Percentiles rank a stretch among this genome's conserved stretches.
Evolutionary conservation across 2,797 vertebrate genomes (phyloP).

Genomic region (Enteromius argenteus): DNA sequence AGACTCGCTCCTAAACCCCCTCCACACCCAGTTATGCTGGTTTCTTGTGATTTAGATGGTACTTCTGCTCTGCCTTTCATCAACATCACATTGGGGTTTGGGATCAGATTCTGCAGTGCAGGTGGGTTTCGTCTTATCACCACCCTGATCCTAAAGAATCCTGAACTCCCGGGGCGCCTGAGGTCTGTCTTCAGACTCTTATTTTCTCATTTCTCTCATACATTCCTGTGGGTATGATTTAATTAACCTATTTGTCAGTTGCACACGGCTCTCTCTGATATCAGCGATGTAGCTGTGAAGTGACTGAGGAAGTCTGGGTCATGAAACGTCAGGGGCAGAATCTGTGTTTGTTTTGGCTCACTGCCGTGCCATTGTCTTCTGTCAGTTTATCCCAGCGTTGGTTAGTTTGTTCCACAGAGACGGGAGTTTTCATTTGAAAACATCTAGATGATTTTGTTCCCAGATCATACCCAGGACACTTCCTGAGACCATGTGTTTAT

Average conservation of each 20-base stretch:
- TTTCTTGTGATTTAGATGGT: neutral
- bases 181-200: conserved; percentile 32
- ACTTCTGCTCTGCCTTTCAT: conserved; percentile 6
- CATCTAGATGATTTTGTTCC: conserved; percentile 5
- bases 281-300: neutral
- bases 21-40: neutral
- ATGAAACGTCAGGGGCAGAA: neutral
- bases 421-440: conserved; percentile 27
- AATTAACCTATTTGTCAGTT: conserved; percentile 42
- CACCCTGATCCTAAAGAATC: conserved; percentile 33
- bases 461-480: neutral
- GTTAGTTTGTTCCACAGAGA: conserved; percentile 1
- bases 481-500: conserved; percentile 31
- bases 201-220: conserved; percentile 26
- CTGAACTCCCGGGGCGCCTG: neutral
- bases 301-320: conserved; percentile 35
- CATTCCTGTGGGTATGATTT: conserved; percentile 41
- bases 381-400: neutral
- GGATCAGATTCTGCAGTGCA: neutral
- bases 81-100: neutral
- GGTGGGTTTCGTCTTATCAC: neutral
- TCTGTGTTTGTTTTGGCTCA: conserved; percentile 21
- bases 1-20: neutral
- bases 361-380: conserved; percentile 20
- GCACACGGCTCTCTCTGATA: conserved; percentile 15